Base-by-base conservation (phyloP, 2,888 invertebrate genomes). In the Parnassius smintheus region DNA sequence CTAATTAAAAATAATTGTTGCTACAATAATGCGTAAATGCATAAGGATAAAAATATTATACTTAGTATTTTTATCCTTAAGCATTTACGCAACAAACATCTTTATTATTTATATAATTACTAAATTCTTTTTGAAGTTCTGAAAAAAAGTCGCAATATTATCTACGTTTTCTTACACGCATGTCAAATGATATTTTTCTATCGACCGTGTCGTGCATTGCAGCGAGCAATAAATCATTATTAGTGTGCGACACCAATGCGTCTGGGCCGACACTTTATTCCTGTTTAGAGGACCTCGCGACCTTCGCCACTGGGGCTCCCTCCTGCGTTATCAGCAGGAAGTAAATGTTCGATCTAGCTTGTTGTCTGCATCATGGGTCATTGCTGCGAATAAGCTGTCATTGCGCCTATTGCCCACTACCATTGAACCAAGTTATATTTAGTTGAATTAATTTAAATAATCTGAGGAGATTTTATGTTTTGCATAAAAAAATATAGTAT, bases 141-240 rank as follows among this genome's bases (percentile, higher is more conserved):
- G 7, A 35, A 35, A 35, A 35, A 7, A 35, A 35, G 7, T 18
- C 35, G 1, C 7, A 35, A 35, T 35, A 35, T 35, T 35, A 35
- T 35, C 35, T 35, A 35, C 18, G 13, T n/a, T 55, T 55, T 22
- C 1, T 11, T 49, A 22, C 11, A 49, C 48, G 62, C 57, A 18
- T 62, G n/a, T 49, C 42, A 54, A 45, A 10, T 11, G 7, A 49
- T 13, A 45, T 41, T 22, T 58, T 57, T 25, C 53, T n/a, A 35
- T 54, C 66, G 71, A 65, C 67, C 62, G 69, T 77, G 75, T 75
- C 78, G 76, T 70, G 75, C 73, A 74, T 22, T 68, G 65, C 68
- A 68, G 67, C 73, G 71, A 77, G 80, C 77, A 74, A 88, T 91
- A 88, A 81, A 89, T 91, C 89, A 89, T 89, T 86, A 87, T 90